These are phyloP conservation scores for Melanotaenia trifasciata DNA, from an alignment of 2,797 vertebrate genomes.

Conservation along the genomic window DNA sequence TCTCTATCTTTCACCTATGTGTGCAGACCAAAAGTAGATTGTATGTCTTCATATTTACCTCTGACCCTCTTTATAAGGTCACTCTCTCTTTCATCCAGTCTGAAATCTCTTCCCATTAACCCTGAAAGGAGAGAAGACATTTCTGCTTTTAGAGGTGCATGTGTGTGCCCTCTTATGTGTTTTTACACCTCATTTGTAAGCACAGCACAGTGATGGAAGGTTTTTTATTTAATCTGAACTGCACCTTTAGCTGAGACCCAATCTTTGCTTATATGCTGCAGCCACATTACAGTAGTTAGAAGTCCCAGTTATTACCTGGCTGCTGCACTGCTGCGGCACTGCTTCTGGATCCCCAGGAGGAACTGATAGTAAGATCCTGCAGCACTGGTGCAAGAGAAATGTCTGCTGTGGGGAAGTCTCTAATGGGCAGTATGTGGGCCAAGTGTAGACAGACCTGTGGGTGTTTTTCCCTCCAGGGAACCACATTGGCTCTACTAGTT, in stretches of 20 bases:
- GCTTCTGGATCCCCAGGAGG: slow-evolving; percentile 63
- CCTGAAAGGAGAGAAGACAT: slow-evolving; percentile 25
- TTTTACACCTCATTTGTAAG: slow-evolving; percentile 40
- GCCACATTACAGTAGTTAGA: slow-evolving; percentile 21
- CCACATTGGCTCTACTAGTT: slow-evolving; percentile 58
- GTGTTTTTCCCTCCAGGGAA: slow-evolving; percentile 57
- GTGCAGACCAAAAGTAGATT: slow-evolving; percentile 23
- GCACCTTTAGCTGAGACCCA: slow-evolving; percentile 11
- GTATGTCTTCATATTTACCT: slow-evolving; percentile 25
- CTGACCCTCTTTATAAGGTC: slow-evolving; percentile 56
- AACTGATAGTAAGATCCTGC: slow-evolving; percentile 67
- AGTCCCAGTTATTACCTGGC: slow-evolving; percentile 51
- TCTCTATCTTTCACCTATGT: background rate
- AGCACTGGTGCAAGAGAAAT: slow-evolving; percentile 51
- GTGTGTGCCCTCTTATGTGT: slow-evolving; percentile 14
- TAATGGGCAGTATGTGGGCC: slow-evolving; percentile 64
- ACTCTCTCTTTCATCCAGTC: slow-evolving; percentile 29
- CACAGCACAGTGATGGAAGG: slow-evolving; percentile 16
- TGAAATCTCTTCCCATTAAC: slow-evolving; percentile 58
- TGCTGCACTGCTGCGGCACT: slow-evolving; percentile 68
- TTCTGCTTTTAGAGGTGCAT: slow-evolving; percentile 39
- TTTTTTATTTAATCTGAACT: slow-evolving; percentile 23
- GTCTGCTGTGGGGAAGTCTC: slow-evolving; percentile 61
- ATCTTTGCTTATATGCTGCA: slow-evolving; percentile 15
- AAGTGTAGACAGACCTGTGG: slow-evolving; percentile 75